Percentiles rank a stretch among this genome's conserved stretches.
phyloP scores from a whole-genome alignment of 1,140 invertebrate genomes.

The Bathynomus jamesi region DNA sequence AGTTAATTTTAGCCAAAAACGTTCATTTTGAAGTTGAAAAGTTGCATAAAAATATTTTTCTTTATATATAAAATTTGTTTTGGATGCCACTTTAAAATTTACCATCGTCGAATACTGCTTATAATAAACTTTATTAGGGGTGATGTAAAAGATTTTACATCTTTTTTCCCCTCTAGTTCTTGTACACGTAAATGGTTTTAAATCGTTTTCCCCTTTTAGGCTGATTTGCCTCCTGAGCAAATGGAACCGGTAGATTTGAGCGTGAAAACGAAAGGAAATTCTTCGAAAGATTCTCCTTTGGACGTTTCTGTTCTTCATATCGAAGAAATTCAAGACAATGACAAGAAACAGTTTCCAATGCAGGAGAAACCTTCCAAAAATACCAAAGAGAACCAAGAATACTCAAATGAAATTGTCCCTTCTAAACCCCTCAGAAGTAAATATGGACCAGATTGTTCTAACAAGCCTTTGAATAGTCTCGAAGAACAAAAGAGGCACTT shows the following conservation, averaged over 20 bases:
- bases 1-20: no score
- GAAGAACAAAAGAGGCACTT: background rate
- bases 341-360: background rate
- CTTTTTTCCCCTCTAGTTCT: no score
- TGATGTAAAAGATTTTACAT: no score
- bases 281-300: background rate
- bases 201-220: slow-evolving; percentile 33
- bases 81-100: no score
- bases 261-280: slow-evolving; percentile 38
- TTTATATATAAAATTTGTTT: no score
- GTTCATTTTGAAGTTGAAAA: no score
- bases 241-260: slow-evolving; percentile 46
- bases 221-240: slow-evolving; percentile 44
- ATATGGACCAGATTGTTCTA: no score
- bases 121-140: no score
- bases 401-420: background rate
- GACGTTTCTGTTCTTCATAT: background rate
- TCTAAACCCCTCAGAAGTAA: background rate
- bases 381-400: background rate
- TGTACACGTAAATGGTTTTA: no score
- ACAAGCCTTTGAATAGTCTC: no score
- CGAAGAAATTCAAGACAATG: background rate
- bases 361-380: background rate
- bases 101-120: no score
- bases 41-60: no score